A percentile compares a stretch with the other conserved stretches of the same genome.
These are phyloP conservation scores for Halichoeres trimaculatus DNA, from an alignment of 2,113 vertebrate species.

Conservation along the genomic window DNA sequence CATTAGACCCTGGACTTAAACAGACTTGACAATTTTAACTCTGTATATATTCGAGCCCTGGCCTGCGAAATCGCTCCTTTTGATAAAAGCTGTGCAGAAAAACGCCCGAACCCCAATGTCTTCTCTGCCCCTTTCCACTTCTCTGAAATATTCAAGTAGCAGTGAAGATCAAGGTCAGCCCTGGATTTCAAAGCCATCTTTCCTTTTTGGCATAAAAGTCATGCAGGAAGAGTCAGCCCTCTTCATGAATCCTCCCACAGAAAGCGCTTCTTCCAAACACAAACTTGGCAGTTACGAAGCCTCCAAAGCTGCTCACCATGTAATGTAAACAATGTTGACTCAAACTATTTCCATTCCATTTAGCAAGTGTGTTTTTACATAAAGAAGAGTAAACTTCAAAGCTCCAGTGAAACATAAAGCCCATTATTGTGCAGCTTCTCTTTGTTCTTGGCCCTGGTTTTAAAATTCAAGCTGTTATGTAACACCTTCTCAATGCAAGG, in stretches of 20 bases:
- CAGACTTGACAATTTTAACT: slow-evolving; percentile 43
- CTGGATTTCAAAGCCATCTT: slow-evolving; percentile 47
- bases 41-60: slow-evolving; percentile 40
- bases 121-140: slow-evolving; percentile 36
- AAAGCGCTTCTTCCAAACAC: neutral
- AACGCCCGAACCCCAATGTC: slow-evolving; percentile 20
- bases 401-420: too few species aligned
- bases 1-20: slow-evolving; percentile 21
- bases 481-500: slow-evolving; percentile 30
- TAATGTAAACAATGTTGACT: slow-evolving; percentile 23
- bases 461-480: slow-evolving; percentile 29
- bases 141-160: slow-evolving; percentile 35
- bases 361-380: slow-evolving; percentile 21
- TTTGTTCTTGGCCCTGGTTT: slow-evolving; percentile 27
- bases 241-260: neutral
- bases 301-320: slow-evolving; percentile 3
- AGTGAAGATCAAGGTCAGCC: slow-evolving; percentile 52
- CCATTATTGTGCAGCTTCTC: neutral
- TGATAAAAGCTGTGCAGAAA: slow-evolving; percentile 41
- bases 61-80: slow-evolving; percentile 38
- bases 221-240: neutral
- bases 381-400: slow-evolving; percentile 40
- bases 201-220: neutral
- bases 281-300: neutral
- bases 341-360: neutral